Evolutionary conservation across 2,888 invertebrate genomes (phyloP).

Genomic region (Podotricha telesiphe): DNA sequence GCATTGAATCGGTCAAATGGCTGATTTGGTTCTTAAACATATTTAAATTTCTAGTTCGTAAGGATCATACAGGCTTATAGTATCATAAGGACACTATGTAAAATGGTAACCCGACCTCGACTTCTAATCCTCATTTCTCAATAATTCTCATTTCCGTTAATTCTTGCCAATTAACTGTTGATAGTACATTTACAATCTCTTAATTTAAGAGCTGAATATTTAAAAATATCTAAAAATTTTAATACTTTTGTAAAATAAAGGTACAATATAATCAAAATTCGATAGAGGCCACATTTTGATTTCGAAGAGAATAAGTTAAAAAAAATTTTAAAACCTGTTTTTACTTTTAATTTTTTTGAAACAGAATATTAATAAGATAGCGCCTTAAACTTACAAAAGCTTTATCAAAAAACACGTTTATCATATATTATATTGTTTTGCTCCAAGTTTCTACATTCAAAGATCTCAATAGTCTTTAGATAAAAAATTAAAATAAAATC

Average conservation of each 20-base stretch:
- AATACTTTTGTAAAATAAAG: no score
- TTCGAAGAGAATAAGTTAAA: background rate
- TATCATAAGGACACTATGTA: background rate
- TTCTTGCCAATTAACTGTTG: constrained; percentile 30
- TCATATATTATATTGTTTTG: background rate
- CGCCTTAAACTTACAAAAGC: no score
- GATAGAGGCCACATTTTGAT: background rate
- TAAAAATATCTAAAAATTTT: no score
- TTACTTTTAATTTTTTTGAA: no score
- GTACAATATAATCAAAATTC: no score
- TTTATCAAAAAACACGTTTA: background rate
- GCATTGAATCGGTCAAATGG: no score
- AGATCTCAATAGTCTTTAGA: no score
- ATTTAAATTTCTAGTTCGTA: no score
- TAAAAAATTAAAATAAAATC: no score
- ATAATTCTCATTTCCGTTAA: constrained; percentile 33
- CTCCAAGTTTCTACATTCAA: background rate
- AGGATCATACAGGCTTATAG: background rate
- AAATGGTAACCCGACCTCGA: constrained; percentile 25
- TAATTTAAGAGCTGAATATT: no score
- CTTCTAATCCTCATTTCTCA: constrained; percentile 29
- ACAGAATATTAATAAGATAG: no score
- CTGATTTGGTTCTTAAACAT: no score
- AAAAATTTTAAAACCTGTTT: background rate
- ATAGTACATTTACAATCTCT: background rate